Evolutionary conservation across 2,797 vertebrate genomes (phyloP), one percentile per base, ranked within the genome.

Genomic region (Sebastes nivosus): DNA sequence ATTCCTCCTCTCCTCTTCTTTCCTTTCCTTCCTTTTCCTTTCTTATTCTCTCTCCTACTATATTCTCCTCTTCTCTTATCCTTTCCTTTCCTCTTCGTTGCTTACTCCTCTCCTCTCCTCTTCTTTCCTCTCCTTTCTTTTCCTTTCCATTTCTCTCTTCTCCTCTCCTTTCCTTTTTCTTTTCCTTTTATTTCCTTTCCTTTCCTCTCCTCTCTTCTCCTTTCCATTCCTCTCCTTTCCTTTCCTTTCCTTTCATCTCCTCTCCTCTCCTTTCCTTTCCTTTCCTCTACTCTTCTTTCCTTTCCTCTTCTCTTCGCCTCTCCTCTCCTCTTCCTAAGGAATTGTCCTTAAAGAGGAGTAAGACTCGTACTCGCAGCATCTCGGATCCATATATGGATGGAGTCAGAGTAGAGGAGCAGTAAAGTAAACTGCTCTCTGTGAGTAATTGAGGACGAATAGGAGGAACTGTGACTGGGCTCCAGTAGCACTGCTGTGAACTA

Each of bases 281-380:
- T 54, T 6, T 54, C 20, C 20, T 22, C 52, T 54, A n/a, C n/a
- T 54, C n/a, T 54, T n/a, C n/a, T 54, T 20, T 46, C 42, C 0
- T 54, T 3, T 46, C 6, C 42, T 46, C 6, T 18, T 74, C 25
- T 59, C 66, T 10, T 87, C 36, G 71, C 55, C 63, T 52, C 61
- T 74, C 61, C 57, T 85, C 36, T 77, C 6, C 12, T 64, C 46
- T 18, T 60, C 67, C 20, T 58, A 5, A 81, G 76, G 67, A 87
- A 87, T 85, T 94, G 80, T 90, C 93, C 94, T 90, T 90, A 93
- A 90, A 93, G 82, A 94, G 93, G 85, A 87, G 83, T 85, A 75
- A 82, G 78, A 67, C 76, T 90, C 81, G 59, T 36, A 77, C 77
- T 82, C 18, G 4, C 24, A 82, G 87, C 80, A 85, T 91, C 88